Evolutionary conservation across 2,113 vertebrate genomes (phyloP).

Genomic region (Noturus placidus): DNA sequence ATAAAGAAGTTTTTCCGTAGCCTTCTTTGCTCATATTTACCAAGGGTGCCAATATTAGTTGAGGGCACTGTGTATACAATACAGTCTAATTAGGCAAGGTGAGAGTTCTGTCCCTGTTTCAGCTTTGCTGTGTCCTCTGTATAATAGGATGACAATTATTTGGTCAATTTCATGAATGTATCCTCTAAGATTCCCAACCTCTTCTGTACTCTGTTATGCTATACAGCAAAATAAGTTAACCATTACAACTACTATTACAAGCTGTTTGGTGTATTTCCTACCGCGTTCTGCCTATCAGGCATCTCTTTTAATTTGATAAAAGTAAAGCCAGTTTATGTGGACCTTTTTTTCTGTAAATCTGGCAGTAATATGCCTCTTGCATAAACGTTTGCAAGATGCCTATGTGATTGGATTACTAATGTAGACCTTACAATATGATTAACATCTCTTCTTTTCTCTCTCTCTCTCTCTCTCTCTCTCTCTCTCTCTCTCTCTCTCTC

Average conservation of each 20-base stretch:
- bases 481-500: too few species aligned
- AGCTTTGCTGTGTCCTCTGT: neutral
- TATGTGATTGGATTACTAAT: conserved; percentile 26
- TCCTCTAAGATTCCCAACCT: conserved; percentile 19
- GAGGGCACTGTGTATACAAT: too few species aligned
- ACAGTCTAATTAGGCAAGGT: neutral
- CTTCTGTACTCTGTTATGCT: conserved; percentile 3
- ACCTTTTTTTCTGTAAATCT: neutral
- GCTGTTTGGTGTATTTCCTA: neutral
- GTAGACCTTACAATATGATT: conserved; percentile 39
- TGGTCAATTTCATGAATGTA: conserved; percentile 32
- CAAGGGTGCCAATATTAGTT: too few species aligned
- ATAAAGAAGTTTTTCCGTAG: too few species aligned
- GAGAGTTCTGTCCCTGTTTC: neutral
- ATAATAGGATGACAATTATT: conserved; percentile 4
- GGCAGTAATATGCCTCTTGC: neutral
- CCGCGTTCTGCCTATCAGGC: too few species aligned
- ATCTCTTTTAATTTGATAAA: neutral
- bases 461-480: too few species aligned
- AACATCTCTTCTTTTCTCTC: neutral
- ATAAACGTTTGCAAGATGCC: conserved; percentile 36
- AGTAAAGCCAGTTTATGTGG: neutral
- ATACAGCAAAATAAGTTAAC: neutral
- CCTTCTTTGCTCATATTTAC: too few species aligned
- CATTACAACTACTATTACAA: conserved; percentile 1